These are phyloP conservation scores for Psococerastis gibbosa DNA, from an alignment of 2,888 invertebrate genomes.

Conservation along the genomic window DNA sequence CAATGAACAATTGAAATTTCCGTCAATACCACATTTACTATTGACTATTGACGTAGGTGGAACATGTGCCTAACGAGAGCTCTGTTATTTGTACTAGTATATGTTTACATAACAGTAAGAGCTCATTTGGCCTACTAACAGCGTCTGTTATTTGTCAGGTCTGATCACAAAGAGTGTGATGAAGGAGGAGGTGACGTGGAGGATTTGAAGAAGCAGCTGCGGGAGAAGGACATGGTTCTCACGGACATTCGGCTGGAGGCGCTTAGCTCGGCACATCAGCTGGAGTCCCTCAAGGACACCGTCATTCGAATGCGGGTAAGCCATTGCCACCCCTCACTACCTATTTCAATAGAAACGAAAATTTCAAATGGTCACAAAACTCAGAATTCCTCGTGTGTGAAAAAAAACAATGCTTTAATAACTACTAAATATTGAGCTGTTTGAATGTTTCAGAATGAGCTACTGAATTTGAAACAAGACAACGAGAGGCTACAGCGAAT, in stretches of 20 bases:
- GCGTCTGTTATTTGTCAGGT: too few species aligned
- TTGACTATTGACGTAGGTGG: too few species aligned
- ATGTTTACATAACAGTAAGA: too few species aligned
- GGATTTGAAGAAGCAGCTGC: conserved; percentile 77
- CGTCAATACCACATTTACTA: too few species aligned
- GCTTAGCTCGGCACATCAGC: conserved; percentile 87
- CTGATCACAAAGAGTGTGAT: conserved; percentile 16
- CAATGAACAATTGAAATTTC: too few species aligned
- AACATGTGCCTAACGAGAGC: too few species aligned
- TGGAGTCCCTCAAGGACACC: conserved; percentile 90
- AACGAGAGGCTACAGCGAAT: conserved; percentile 84
- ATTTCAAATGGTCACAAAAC: too few species aligned
- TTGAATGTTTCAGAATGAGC: conserved; percentile 70
- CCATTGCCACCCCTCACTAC: conserved; percentile 14
- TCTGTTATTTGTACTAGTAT: too few species aligned
- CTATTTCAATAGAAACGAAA: neutral
- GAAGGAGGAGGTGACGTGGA: conserved; percentile 31
- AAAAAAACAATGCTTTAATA: too few species aligned
- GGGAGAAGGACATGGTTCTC: conserved; percentile 89
- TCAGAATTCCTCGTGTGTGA: too few species aligned
- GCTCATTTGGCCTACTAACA: too few species aligned
- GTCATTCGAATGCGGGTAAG: conserved; percentile 90
- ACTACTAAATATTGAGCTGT: too few species aligned
- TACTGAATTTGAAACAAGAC: conserved; percentile 90
- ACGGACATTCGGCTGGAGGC: conserved; percentile 95